Base-by-base conservation (phyloP, 2,888 invertebrate species). In the Caenorhabditis panamensis region DNA sequence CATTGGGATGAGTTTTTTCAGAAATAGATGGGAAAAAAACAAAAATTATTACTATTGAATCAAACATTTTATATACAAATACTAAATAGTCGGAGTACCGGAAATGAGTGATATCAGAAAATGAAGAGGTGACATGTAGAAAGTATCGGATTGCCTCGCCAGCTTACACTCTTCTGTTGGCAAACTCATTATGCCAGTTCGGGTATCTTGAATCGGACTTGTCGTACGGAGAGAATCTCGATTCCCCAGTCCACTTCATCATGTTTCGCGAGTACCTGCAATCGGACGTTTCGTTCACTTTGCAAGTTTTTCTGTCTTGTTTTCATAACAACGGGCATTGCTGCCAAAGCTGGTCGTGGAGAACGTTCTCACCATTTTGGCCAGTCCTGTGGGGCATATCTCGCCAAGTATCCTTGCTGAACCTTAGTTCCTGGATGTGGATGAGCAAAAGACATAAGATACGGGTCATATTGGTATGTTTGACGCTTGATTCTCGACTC, bases 311-410 rank as follows among this genome's bases (percentile, higher is more conserved):
- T 53, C 18, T 18, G 28, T 18, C 8, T 31, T 13, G 24, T 13
- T 49, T n/a, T 11, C 13, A 24, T n/a, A 47, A 31, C n/a, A 22
- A n/a, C 18, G n/a, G n/a, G n/a, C n/a, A n/a, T n/a, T n/a, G n/a
- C n/a, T n/a, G n/a, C n/a, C n/a, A n/a, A 59, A 11, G 31, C 26
- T 44, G 31, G n/a, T 3, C 22, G 13, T 11, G 13, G 41, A 6
- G 2, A 41, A 41, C 13, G 13, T 41, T 13, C 58, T 31, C n/a
- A 86, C 86, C 86, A 86, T 67, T 77, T 82, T 44, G 86, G 86
- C 84, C 84, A 86, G 18, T 86, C 86, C 49, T 86, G 86, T 49
- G 86, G 86, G 2, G 85, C 86, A 75, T 86, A 86, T 81, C 86
- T 64, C 0, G 80, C 83, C 9, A 85, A 62, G 67, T 83, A 85